Conservation (phyloP, 2,888 invertebrate species). For the Aphrophora alni region DNA sequence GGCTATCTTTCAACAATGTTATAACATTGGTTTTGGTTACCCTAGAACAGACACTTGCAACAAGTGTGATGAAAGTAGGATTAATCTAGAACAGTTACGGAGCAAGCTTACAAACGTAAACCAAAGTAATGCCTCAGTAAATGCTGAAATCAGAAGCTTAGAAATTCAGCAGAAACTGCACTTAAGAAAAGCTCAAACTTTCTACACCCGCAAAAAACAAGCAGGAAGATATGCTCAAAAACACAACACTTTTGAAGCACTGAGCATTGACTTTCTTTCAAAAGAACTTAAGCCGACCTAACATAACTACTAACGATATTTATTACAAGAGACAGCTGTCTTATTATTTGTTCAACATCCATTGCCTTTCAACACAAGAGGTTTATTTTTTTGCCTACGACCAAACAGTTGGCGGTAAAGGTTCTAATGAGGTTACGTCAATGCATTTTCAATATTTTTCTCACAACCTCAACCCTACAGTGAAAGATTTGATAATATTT, state of each 20-base stretch:
- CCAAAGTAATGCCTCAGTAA: too few species aligned
- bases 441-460: slow-evolving; percentile 16
- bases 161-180: slow-evolving; percentile 3
- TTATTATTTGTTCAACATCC: slow-evolving; percentile 26
- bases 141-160: too few species aligned
- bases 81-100: too few species aligned
- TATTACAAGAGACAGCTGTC: slow-evolving; percentile 27
- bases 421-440: slow-evolving; percentile 22
- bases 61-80: too few species aligned
- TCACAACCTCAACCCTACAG: neutral
- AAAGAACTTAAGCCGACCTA: neutral
- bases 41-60: too few species aligned
- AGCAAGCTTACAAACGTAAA: too few species aligned
- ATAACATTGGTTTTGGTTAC: too few species aligned
- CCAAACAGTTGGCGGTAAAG: slow-evolving; percentile 6
- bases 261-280: slow-evolving; percentile 19
- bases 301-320: neutral
- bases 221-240: neutral
- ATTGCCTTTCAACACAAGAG: slow-evolving; percentile 2
- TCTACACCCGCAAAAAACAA: neutral
- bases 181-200: neutral
- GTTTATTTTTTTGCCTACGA: neutral
- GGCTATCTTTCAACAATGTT: too few species aligned
- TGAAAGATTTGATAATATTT: neutral
- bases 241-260: slow-evolving; percentile 4